Evolutionary conservation across 2,113 vertebrate genomes (phyloP), one percentile per base, ranked within the genome.

Genomic region (Epinephelus cyanopodus): DNA sequence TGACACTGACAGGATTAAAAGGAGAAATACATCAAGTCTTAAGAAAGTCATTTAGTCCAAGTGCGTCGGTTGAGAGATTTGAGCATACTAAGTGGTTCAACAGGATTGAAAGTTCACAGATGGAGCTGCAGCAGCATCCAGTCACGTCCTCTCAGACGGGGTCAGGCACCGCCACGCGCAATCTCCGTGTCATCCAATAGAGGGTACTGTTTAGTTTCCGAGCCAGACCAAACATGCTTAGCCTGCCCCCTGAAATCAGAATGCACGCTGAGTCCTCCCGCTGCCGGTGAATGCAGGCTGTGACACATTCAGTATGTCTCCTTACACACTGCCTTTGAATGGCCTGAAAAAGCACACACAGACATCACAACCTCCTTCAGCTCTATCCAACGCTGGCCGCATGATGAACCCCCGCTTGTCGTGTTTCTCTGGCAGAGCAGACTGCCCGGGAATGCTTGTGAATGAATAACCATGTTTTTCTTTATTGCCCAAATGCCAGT

Each of bases 201-300:
- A 95, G 94, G 94, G 94, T 76, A 85, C 90, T 94, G 90, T 96
- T 95, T 92, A 87, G 93, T 95, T 91, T 95, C 84, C 33, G 2
- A 85, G 82, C 11, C 72, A 69, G 75, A 27, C 61, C 37, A 81
- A 90, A 88, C 75, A 37, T 27, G 86, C 78, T 86, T 60, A 76
- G 62, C 48, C 64, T 56, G 73, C 25, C 17, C 25, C 17, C 74
- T 79, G 79, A 82, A 73, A 80, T 72, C 73, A 89, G 80, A 84
- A 82, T 80, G 83, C 87, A 79, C 73, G 56, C 67, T 37, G 66
- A 81, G 81, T 77, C 27, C 64, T 87, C 57, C 62, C 37, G 57
- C 84, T 83, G 83, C 77, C 69, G 2, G 39, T 76, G 77, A 91
- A 82, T 84, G 67, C 77, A 72, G 79, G 52, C 67, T 62, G 54